Conservation (phyloP, 2,797 vertebrate species). For the Etheostoma perlongum region DNA sequence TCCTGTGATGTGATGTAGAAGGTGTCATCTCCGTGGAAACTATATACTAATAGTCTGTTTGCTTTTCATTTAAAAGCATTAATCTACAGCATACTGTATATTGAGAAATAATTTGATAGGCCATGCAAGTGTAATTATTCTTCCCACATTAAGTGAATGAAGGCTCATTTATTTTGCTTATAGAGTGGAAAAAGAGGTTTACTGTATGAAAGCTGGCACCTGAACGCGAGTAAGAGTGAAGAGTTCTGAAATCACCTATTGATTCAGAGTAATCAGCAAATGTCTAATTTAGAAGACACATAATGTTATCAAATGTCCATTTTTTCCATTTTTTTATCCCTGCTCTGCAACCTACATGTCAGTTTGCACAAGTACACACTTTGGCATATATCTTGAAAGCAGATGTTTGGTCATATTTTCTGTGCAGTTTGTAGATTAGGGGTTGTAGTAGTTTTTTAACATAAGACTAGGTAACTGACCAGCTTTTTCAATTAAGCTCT, state of each 20-base stretch:
- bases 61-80: slow-evolving; percentile 4
- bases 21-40: background rate
- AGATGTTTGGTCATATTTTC: background rate
- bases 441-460: background rate
- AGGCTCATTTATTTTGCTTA: background rate
- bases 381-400: background rate
- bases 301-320: background rate
- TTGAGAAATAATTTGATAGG: background rate
- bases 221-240: background rate
- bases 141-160: background rate
- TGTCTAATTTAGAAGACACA: background rate
- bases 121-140: background rate
- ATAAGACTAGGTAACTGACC: background rate
- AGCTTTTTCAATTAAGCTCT: background rate
- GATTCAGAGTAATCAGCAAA: background rate
- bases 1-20: background rate
- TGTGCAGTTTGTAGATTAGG: background rate
- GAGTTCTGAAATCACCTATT: background rate
- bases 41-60: background rate
- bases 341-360: background rate
- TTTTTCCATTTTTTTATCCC: background rate
- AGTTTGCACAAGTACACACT: background rate
- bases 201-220: background rate
- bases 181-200: background rate
- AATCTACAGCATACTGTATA: background rate